Evolutionary conservation across 2,888 invertebrate species (phyloP).

Genomic region (Dimorphilus gyrociliatus): DNA sequence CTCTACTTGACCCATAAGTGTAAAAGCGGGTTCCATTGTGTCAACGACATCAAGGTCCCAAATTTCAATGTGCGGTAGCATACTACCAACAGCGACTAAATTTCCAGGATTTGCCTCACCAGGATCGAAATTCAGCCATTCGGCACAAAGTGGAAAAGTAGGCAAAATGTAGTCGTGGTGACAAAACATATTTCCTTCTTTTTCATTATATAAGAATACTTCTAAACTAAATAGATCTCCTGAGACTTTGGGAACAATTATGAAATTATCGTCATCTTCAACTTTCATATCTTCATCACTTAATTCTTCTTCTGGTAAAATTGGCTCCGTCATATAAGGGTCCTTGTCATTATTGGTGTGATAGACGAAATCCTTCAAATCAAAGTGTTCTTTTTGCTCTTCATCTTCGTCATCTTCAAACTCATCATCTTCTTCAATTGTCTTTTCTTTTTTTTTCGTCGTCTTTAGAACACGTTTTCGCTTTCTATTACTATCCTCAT

Average conservation of each 20-base stretch:
- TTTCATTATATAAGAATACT: conserved; percentile 78
- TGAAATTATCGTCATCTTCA: conserved; percentile 68
- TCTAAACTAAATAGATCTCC: conserved; percentile 71
- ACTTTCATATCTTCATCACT: conserved; percentile 61
- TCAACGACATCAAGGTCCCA: conserved; percentile 93
- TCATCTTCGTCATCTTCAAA: conserved; percentile 5
- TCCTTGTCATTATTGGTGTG: conserved; percentile 38
- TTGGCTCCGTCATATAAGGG: conserved; percentile 39
- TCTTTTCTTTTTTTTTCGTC: too few relatives aligned
- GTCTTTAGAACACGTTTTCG: too few relatives aligned
- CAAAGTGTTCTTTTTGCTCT: conserved; percentile 1
- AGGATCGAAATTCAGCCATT: conserved; percentile 79
- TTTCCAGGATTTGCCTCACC: conserved; percentile 40
- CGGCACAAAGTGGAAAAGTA: conserved; percentile 72
- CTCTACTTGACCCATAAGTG: conserved; percentile 49
- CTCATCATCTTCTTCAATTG: conserved; percentile 4
- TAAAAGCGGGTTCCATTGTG: conserved; percentile 68
- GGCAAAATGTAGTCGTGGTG: conserved; percentile 83
- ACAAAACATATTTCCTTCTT: conserved; percentile 70
- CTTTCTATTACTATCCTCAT: too few relatives aligned
- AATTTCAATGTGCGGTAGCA: conserved; percentile 80
- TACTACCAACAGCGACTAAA: conserved; percentile 41
- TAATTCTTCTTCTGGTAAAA: conserved; percentile 16
- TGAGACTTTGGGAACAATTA: conserved; percentile 68
- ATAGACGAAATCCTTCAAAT: conserved; percentile 14